phyloP scores from a whole-genome alignment of 1,140 invertebrate genomes.

The Drosophila neocordata region DNA sequence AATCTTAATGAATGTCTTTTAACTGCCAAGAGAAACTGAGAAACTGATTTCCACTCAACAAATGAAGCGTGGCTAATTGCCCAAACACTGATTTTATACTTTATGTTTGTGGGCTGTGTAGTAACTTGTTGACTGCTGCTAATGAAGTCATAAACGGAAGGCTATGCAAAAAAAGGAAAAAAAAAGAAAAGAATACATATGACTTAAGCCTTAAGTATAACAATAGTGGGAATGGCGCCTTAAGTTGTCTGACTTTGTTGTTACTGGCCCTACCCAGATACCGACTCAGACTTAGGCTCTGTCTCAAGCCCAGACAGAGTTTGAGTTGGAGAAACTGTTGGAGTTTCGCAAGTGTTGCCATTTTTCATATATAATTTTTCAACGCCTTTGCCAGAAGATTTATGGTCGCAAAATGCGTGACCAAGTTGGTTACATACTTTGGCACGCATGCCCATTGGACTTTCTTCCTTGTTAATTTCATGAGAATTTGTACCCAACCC shows the following conservation, averaged over 20 bases:
- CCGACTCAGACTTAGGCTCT: constrained; percentile 25
- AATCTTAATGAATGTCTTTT: constrained; percentile 63
- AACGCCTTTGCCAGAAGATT: constrained; percentile 68
- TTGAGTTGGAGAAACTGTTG: neutral
- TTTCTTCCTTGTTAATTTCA: constrained; percentile 71
- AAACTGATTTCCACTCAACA: constrained; percentile 60
- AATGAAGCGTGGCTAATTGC: constrained; percentile 75
- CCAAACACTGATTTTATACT: constrained; percentile 36
- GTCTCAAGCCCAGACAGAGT: neutral
- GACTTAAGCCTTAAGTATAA: constrained; percentile 29
- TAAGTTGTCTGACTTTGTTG: neutral
- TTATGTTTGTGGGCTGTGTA: constrained; percentile 29
- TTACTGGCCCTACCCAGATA: constrained; percentile 16
- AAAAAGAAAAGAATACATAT: neutral
- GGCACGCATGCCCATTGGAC: constrained; percentile 51
- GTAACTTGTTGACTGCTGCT: constrained; percentile 68
- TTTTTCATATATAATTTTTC: constrained; percentile 69
- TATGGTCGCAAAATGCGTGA: constrained; percentile 70
- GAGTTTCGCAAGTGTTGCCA: constrained; percentile 40
- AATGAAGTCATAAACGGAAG: constrained; percentile 67
- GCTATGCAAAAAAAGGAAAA: constrained; percentile 26
- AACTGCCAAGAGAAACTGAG: constrained; percentile 29
- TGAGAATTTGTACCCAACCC: constrained; percentile 43
- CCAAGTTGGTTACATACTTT: constrained; percentile 35
- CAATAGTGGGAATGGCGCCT: constrained; percentile 57